phyloP scores from a whole-genome alignment of 1,140 invertebrate species.

The Tetraneura akinire region DNA sequence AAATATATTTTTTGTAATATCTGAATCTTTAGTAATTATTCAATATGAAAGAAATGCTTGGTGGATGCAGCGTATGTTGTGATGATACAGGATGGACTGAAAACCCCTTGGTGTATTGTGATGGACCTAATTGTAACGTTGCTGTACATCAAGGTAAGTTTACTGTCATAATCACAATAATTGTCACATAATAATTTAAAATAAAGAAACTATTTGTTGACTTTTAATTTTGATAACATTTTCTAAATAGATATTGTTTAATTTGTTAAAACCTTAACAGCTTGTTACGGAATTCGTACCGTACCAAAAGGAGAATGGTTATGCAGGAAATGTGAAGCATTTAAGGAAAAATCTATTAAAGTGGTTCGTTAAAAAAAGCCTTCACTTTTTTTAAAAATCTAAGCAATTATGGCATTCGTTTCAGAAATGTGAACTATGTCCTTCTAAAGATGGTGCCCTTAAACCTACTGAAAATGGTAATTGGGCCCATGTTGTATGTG shows the following conservation, averaged over 20 bases:
- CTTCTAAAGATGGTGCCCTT: constrained; percentile 90
- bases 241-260: constrained; percentile 27
- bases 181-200: constrained; percentile 16
- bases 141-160: constrained; percentile 74
- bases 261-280: constrained; percentile 61
- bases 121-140: constrained; percentile 95
- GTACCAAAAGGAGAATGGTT: constrained; percentile 97
- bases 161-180: constrained; percentile 14
- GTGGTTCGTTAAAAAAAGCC: constrained; percentile 67
- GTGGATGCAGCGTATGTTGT: constrained; percentile 98
- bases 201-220: constrained; percentile 22
- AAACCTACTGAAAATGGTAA: constrained; percentile 90
- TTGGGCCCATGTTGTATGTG: constrained; percentile 99
- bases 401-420: constrained; percentile 31
- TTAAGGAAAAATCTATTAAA: constrained; percentile 83
- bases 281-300: constrained; percentile 96
- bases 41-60: constrained; percentile 93
- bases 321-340: constrained; percentile 91
- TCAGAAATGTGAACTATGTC: constrained; percentile 84
- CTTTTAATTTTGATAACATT: neutral
- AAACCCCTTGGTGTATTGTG: constrained; percentile 98
- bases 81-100: constrained; percentile 97
- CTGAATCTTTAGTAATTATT: constrained; percentile 27
- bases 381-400: constrained; percentile 13
- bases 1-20: neutral